Evolutionary conservation across 2,888 invertebrate species (phyloP).

Genomic region (Cistogaster globosa): DNA sequence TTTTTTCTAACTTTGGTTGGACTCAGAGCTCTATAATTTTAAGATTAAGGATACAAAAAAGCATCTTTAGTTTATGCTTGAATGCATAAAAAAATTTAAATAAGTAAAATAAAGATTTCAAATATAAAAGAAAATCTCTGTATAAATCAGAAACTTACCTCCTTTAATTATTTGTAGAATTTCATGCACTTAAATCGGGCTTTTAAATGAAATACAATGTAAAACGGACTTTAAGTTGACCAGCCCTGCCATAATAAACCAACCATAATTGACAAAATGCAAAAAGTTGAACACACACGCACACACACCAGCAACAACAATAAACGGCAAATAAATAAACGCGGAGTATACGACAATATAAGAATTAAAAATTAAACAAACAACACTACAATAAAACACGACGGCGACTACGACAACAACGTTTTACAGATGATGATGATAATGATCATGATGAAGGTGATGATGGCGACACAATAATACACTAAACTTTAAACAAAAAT

Average conservation of each 20-base stretch:
- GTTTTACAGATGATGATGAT: slow-evolving; percentile 49
- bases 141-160: slow-evolving; percentile 37
- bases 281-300: slow-evolving; percentile 20
- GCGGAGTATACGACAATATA: slow-evolving; percentile 48
- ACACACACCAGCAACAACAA: slow-evolving; percentile 6
- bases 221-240: not conserved
- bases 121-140: no score
- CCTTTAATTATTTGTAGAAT: not conserved
- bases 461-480: slow-evolving; percentile 58
- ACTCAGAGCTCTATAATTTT: no score
- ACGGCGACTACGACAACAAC: slow-evolving; percentile 67
- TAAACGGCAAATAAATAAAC: slow-evolving; percentile 36
- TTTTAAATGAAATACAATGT: not conserved
- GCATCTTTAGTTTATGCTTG: no score
- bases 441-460: slow-evolving; percentile 42
- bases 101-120: no score
- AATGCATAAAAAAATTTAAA: no score
- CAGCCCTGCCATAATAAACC: slow-evolving; percentile 45
- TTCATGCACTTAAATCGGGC: not conserved
- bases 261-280: slow-evolving; percentile 58
- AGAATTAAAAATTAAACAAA: slow-evolving; percentile 34
- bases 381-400: slow-evolving; percentile 20
- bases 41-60: no score
- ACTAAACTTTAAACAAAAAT: slow-evolving; percentile 39
- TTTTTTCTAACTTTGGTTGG: no score